These are phyloP conservation scores for Oscheius sp. DNA, from an alignment of 2,888 invertebrate species.

Conservation along the genomic window DNA sequence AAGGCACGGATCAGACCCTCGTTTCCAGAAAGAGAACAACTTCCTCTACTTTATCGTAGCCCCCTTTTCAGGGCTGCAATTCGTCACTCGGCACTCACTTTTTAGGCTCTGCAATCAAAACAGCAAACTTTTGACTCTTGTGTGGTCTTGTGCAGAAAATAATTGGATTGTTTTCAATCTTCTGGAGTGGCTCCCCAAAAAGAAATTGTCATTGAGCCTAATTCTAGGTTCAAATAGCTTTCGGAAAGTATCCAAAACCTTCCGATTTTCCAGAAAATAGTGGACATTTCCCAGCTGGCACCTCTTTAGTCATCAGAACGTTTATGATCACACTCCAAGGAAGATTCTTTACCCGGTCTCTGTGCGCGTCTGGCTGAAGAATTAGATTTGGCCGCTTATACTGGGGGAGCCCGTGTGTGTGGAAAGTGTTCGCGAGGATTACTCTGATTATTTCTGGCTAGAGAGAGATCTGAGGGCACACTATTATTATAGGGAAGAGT, in stretches of 20 bases:
- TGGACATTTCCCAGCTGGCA: too few relatives aligned
- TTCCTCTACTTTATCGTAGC: neutral
- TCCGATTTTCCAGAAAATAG: too few relatives aligned
- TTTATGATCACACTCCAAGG: neutral
- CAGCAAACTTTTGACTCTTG: neutral
- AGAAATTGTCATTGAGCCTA: too few relatives aligned
- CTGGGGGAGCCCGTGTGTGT: constrained; percentile 23
- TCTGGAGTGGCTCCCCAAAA: too few relatives aligned
- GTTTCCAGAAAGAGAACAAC: neutral
- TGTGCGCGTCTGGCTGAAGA: constrained; percentile 30
- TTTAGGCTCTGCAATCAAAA: neutral
- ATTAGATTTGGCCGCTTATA: constrained; percentile 37
- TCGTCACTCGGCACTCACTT: constrained; percentile 5
- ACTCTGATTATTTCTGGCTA: constrained; percentile 34
- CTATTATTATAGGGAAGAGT: constrained; percentile 24
- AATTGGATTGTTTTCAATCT: too few relatives aligned
- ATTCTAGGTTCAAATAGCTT: too few relatives aligned
- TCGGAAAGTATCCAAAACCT: too few relatives aligned
- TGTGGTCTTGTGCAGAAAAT: too few relatives aligned
- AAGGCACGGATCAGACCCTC: constrained; percentile 1
- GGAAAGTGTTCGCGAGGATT: constrained; percentile 42
- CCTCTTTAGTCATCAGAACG: too few relatives aligned
- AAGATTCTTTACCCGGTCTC: neutral
- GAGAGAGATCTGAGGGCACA: constrained; percentile 3
- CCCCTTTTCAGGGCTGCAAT: constrained; percentile 11